Evolutionary conservation across 2,797 vertebrate species (phyloP).

Genomic region (Manis crassicaudata): DNA sequence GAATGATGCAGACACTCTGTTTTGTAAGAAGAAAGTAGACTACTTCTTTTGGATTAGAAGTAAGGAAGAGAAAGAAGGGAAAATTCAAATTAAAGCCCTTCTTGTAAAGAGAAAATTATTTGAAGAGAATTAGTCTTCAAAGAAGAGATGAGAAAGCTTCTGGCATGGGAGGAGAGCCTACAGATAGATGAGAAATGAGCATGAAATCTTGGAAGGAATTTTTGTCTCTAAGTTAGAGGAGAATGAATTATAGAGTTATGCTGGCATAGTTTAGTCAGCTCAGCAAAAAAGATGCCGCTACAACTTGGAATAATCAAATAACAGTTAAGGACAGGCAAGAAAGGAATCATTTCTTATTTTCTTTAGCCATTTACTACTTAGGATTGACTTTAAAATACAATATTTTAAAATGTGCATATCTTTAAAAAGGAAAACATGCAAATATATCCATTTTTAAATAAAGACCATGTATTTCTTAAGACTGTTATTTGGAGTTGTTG

Average conservation of each 20-base stretch:
- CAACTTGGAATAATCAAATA: constrained; percentile 43
- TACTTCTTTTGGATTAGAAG: constrained; percentile 51
- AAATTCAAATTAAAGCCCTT: constrained; percentile 28
- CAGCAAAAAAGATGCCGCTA: constrained; percentile 11
- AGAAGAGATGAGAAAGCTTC: constrained; percentile 35
- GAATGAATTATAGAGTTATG: not conserved
- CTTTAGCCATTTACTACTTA: constrained; percentile 2
- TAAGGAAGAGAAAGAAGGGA: constrained; percentile 22
- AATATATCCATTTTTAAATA: not conserved
- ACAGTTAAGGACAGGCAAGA: not conserved
- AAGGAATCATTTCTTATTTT: constrained; percentile 11
- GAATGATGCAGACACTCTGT: not conserved
- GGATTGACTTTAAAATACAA: constrained; percentile 16
- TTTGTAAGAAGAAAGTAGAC: constrained; percentile 27
- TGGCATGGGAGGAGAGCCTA: not conserved
- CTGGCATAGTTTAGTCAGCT: not conserved
- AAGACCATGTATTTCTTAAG: constrained; percentile 37
- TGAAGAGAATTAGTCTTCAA: not conserved
- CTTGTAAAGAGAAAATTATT: constrained; percentile 34
- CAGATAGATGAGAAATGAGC: not conserved
- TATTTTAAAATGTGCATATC: not conserved
- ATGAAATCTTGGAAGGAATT: constrained; percentile 23
- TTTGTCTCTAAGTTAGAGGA: not conserved
- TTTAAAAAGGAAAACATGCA: constrained; percentile 34
- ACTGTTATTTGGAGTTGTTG: constrained; percentile 4